Evolutionary conservation across 1,140 invertebrate species (phyloP), one percentile per base, ranked within the genome.

Genomic region (Drosophila watanabei): DNA sequence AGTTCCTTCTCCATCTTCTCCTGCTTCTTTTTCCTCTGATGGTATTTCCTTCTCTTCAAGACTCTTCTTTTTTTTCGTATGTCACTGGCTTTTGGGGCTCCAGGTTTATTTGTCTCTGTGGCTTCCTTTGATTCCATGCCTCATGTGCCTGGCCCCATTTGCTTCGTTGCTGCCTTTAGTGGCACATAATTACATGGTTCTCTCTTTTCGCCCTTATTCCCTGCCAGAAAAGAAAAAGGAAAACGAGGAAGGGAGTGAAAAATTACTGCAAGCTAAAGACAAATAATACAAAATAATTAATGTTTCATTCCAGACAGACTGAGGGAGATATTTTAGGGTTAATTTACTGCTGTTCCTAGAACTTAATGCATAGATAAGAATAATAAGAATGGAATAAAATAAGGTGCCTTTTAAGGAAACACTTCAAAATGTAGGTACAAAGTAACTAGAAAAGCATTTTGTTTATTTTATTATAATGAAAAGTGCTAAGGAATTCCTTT

Each of bases 131-230:
- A 32, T 68, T 60, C 58, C 33, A 51, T 32, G 62, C 39, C 46
- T 70, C 48, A 52, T 71, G 58, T 83, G 68, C 48, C 54, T 88
- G 85, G 73, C 79, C 81, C 79, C 82, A 79, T 89, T 89, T 75
- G 85, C 75, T 80, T 85, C 81, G 70, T 69, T 72, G 82, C 70
- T 62, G 79, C 72, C 80, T 76, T 82, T 79, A 89, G 81, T 85
- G 81, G 75, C 64, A 85, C 75, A 90, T 85, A 89, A 89, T 89
- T 89, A 83, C 84, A 87, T 62, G 60, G 59, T 60, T 72, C 49
- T 33, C 49, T 33, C 48, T 11, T 45, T 56, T 54, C 28, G 45
- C 43, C 18, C 43, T 41, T 39, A 32, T 57, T 13, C 51, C 63
- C 60, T 45, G 20, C 33, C 16, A 57, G 54, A 59, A 62, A 65